A percentile compares a stretch with the other conserved stretches of the same genome.
Evolutionary conservation across 2,888 invertebrate species (phyloP).

Genomic region (Zonitis immaculata): DNA sequence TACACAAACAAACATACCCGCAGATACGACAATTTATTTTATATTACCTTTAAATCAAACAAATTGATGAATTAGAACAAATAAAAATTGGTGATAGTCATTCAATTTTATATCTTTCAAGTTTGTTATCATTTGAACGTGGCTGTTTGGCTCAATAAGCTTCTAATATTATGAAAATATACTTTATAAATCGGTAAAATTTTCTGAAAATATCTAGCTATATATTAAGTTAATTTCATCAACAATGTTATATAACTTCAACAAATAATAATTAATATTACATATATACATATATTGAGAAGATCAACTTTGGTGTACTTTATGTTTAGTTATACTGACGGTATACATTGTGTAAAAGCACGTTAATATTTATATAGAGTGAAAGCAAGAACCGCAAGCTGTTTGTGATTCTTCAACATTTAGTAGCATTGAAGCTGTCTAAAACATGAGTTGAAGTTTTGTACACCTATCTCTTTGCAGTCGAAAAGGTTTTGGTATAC

Average conservation of each 20-base stretch:
- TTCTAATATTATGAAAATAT: neutral
- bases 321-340: neutral
- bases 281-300: neutral
- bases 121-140: too few species aligned
- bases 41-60: conserved; percentile 6
- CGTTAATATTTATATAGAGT: conserved; percentile 22
- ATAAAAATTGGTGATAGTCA: too few species aligned
- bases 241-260: too few species aligned
- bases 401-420: conserved; percentile 24
- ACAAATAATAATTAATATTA: neutral
- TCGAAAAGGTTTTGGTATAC: conserved; percentile 26
- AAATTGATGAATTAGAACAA: conserved; percentile 10
- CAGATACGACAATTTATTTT: conserved; percentile 9
- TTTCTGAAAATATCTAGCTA: too few species aligned
- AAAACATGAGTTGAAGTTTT: conserved; percentile 24
- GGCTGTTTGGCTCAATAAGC: neutral
- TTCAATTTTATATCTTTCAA: too few species aligned
- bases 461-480: conserved; percentile 20
- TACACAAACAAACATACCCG: conserved; percentile 14
- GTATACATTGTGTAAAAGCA: neutral
- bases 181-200: neutral
- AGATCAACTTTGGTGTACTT: neutral
- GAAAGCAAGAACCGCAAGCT: conserved; percentile 15
- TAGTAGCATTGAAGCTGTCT: conserved; percentile 25
- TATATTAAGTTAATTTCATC: too few species aligned